phyloP scores from a whole-genome alignment of 2,113 vertebrate species.

The Dinomys branickii region DNA sequence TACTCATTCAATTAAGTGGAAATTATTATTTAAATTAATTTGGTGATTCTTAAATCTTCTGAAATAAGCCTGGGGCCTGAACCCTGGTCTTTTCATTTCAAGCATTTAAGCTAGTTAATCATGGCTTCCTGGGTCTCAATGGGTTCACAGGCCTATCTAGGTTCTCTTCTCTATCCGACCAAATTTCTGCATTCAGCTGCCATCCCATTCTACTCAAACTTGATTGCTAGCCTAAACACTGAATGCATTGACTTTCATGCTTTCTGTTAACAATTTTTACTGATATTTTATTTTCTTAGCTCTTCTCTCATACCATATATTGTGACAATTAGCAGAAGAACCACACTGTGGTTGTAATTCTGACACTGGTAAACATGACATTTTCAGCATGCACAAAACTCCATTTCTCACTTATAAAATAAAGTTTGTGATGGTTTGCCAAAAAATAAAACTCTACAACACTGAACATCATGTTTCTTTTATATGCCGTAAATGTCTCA shows the following conservation, averaged over 20 bases:
- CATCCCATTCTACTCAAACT: neutral
- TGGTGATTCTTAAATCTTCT: neutral
- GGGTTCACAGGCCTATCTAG: neutral
- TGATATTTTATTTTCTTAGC: neutral
- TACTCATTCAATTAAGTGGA: neutral
- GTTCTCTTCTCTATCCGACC: neutral
- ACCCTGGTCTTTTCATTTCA: neutral
- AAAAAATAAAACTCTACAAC: neutral
- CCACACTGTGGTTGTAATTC: neutral
- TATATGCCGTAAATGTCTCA: neutral
- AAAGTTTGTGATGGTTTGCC: neutral
- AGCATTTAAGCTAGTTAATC: neutral
- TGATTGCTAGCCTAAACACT: neutral
- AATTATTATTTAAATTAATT: neutral
- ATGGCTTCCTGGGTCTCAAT: neutral
- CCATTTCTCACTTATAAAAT: neutral
- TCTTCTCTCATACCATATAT: neutral
- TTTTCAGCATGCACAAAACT: neutral
- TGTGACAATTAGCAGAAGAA: neutral
- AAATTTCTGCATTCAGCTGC: neutral
- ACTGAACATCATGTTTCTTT: neutral
- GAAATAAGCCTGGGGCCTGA: neutral
- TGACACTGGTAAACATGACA: neutral
- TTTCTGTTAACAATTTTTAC: neutral
- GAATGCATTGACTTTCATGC: neutral